Base-by-base conservation (phyloP, 2,113 vertebrate species). In the Galbula dea region DNA sequence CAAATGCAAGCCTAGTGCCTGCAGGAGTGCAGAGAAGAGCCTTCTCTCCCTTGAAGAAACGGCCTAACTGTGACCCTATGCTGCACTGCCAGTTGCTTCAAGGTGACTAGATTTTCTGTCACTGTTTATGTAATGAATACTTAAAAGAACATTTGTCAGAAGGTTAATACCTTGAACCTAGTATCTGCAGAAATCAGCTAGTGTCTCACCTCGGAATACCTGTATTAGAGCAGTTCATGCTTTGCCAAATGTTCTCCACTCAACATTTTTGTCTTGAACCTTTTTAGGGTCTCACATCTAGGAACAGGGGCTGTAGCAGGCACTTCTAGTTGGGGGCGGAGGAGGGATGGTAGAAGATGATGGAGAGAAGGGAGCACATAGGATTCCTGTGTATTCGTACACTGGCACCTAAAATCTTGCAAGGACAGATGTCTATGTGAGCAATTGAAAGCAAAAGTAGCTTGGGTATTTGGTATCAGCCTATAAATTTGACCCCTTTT, bases 31-130 rank as follows among this genome's bases (percentile, higher is more conserved):
- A 30, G 58, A 52, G 62, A 66, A 96, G 73, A 76, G 30, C 68
- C 12, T 85, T 62, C 45, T 41, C 30, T 39, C 93, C 81, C 18
- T 84, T 96, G 30, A 21, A 73, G 55, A 97, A 96, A 10, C 79
- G 96, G 43, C 98, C 98, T 11, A 97, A 81, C 95, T 99, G 98
- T 29, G 98, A 98, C 72, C 97, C 98, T 4, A 72, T 96, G 71
- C 94, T 98, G 30, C 92, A 97, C 79, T 95, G 97, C 63, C 81
- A 74, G 1, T 26, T 82, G 15, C 90, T 96, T 46, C 98, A 97
- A 98, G 98, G 98, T 98, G 97, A 95, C 39, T 81, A 59, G 16
- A 3, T 52, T 58, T 85, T 79, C 4, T 69, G 1, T 26, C 32
- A 5, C 3, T 52, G 15, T 18, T 45, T 74, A 27, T 21, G 3